Conservation (phyloP, 2,113 vertebrate species). For the Onychorhynchus coronatus region DNA sequence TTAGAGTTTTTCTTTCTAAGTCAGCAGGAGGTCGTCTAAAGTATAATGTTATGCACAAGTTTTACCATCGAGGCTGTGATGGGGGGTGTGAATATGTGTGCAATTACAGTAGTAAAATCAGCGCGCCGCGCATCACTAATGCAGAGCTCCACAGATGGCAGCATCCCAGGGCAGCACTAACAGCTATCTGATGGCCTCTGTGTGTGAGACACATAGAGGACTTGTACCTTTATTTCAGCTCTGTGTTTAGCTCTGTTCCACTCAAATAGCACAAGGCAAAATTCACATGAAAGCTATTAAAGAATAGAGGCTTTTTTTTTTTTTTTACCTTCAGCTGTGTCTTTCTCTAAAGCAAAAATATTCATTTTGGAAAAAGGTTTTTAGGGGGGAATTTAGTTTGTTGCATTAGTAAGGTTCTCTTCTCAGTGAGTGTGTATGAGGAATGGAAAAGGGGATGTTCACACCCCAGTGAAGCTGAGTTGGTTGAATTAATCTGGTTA, state of each 20-base stretch:
- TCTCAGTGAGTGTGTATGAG: neutral
- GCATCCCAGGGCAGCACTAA: neutral
- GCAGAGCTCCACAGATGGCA: neutral
- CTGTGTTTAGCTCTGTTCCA: neutral
- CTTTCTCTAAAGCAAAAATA: neutral
- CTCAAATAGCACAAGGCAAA: neutral
- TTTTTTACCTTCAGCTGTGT: neutral
- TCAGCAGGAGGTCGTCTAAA: slow-evolving; percentile 64
- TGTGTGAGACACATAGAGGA: neutral
- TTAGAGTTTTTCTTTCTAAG: slow-evolving; percentile 67
- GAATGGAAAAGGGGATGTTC: neutral
- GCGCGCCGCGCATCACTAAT: neutral
- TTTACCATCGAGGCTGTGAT: neutral
- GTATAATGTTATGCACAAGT: slow-evolving; percentile 58
- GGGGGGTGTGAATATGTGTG: neutral
- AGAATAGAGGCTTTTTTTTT: neutral
- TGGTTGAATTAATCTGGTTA: neutral
- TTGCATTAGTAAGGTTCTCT: neutral
- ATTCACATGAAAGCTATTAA: neutral
- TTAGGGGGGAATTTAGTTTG: neutral
- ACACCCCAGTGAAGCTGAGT: rapidly evolving
- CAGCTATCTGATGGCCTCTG: neutral
- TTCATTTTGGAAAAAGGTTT: neutral
- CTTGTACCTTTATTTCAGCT: neutral
- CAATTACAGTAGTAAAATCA: slow-evolving; percentile 48